Base-by-base conservation (phyloP, 64 coral and sea anemone genomes). In the Porites australiensis region DNA sequence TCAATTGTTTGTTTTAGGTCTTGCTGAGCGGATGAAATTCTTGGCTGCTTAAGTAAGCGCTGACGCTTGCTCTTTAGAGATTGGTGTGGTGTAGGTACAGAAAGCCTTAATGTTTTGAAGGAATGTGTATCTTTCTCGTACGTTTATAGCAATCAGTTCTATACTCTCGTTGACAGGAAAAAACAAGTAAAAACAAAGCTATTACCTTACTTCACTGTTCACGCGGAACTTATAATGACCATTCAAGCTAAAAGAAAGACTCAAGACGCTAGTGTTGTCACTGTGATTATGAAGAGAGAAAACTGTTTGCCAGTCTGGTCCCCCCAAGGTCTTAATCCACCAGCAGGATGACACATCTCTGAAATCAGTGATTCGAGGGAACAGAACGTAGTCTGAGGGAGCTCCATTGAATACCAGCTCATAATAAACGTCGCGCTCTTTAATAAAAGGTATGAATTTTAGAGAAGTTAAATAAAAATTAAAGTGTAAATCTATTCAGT, bases 371-470 rank as follows among this genome's bases (percentile, higher is more conserved):
- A 58, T 80, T 7, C 67, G 64, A 16, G 61, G 76, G 19, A 90
- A 64, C 3, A 69, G 79, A 37, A 90, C 48, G 62, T 37, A 82
- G 46, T 65, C 79, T 16, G 64, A 81, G 76, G 27, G 45, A 18
- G 19, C 45, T 4, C 19, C 69, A 15, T 37, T 90, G 27, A 90
- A 90, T 2, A 44, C 71, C 64, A 90, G 43, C 10, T 77, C 44
- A 70, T 90, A 81, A 71, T n/a, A 51, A 76, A 60, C 79, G 4
- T 90, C 53, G 50, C 77, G 74, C 57, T 90, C 88, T 90, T 5
- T 19, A 81, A 8, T 23, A 23, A 81, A 63, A 52, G 75, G 16
- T 23, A 37, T 2, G 23, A 44, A 44, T 6, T 19, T 71, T 20
- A 7, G 46, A 37, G 27, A 37, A 37, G 27, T 37, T 37, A 37